Evolutionary conservation across 2,797 vertebrate genomes (phyloP), one percentile per base, ranked within the genome.

Genomic region (Babyrousa celebensis): DNA sequence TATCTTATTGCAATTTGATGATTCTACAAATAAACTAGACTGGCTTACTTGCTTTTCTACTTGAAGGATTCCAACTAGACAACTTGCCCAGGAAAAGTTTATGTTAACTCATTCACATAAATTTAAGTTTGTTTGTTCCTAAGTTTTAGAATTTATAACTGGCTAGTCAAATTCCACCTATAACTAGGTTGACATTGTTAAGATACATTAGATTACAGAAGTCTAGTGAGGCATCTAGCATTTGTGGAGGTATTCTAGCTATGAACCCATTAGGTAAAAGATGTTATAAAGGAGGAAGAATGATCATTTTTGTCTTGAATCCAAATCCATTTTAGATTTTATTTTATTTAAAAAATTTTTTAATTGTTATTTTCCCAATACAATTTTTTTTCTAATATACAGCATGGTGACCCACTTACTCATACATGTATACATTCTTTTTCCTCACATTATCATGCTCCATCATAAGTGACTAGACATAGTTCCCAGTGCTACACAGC

Each of bases 201-300:
- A 56, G 36, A 18, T 5, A 25, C 14, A 2, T 52, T 79, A 56
- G 60, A n/a, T 56, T 54, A 48, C 15, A 74, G 52, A 80, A 65
- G 54, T 60, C 58, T 83, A 16, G 14, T 63, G 65, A 70, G 23
- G 14, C 16, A 43, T 65, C 12, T 43, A 16, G 52, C 48, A 12
- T 32, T 48, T 25, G 40, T 60, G 36, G 62, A 85, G 18, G 7
- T 52, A 65, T 87, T 96, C 56, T 82, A 89, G 18, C 21, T 63
- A 43, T 63, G 48, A 63, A 48, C 25, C 29, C 62, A 6, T 56
- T 83, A 63, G 77, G 56, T 62, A 89, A 52, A 62, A 23, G 77
- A 83, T 75, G 70, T 89, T 85, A 65, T 54, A 68, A 71, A 95
- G 11, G 12, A 74, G 25, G 56, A 86, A 78, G 75, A 89, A 92